Percentiles rank a stretch among this genome's conserved stretches.
Evolutionary conservation across 30 jellyfish, hydroid and myxozoan species (phyloP).

Genomic region (Phacellophora camtschatica): DNA sequence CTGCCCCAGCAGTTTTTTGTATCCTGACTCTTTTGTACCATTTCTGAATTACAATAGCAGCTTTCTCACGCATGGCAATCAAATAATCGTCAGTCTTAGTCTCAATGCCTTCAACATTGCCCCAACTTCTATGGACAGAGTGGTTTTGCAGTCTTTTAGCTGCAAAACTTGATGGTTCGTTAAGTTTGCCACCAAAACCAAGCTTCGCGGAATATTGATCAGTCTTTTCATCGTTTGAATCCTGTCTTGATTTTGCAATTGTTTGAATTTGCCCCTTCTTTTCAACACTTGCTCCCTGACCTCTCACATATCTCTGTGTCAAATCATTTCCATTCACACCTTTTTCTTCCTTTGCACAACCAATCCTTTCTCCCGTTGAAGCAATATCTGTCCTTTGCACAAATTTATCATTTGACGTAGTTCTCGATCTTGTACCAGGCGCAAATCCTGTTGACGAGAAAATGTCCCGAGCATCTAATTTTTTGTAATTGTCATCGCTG

Average conservation of each 20-base stretch:
- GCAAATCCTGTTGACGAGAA: neutral
- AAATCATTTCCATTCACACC: no score
- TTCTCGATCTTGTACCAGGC: neutral
- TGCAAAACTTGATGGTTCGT: neutral
- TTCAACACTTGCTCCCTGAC: neutral
- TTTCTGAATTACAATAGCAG: conserved; percentile 78
- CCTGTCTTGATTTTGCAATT: neutral
- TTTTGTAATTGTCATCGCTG: conserved; percentile 13
- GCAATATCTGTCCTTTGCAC: neutral
- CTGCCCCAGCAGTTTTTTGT: conserved; percentile 83
- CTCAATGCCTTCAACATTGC: conserved; percentile 66
- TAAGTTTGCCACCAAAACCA: neutral
- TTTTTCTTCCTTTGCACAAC: no score
- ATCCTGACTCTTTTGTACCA: conserved; percentile 77
- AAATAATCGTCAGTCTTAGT: conserved; percentile 64
- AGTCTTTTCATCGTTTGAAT: neutral
- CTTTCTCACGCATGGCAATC: conserved; percentile 62
- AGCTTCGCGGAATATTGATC: neutral
- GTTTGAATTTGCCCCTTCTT: neutral
- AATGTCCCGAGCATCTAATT: neutral
- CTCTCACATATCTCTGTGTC: no score
- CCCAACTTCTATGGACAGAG: conserved; percentile 67
- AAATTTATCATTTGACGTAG: neutral
- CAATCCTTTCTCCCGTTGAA: no score
- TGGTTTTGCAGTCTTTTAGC: neutral